Evolutionary conservation across 2,888 invertebrate species (phyloP), one percentile per base, ranked within the genome.

Genomic region (Standfussiana lucernea): DNA sequence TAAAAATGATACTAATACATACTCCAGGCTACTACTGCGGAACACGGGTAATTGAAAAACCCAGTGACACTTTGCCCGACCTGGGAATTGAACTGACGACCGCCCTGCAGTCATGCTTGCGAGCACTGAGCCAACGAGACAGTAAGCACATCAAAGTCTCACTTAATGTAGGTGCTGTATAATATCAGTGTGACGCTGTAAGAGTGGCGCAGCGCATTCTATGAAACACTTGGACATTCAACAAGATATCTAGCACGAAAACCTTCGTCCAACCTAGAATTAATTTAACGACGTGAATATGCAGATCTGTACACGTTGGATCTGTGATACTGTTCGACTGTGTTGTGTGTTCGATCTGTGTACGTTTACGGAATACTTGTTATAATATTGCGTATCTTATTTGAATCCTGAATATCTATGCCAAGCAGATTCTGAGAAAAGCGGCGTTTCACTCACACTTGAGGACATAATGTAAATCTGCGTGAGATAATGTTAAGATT

Each of bases 221-320:
- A 40, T 13, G 18, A 65, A 53, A 69, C 35, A 61, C 18, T 56
- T 21, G 35, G 35, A 62, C 40, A 53, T 70, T 62, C 13, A 70
- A 67, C 24, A 65, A 59, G 59, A 67, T 74, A 28, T 15, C 56
- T 56, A 68, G 28, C 24, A 61, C 28, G 37, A 32, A 28, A 69
- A 71, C 42, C 35, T 82, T 81, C 10, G 66, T 72, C 21, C 37
- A 68, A 62, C 37, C 47, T 50, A 50, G 47, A 79, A 75, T 69
- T 65, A 74, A 61, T 62, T 62, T 61, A 47, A 74, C 61, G 56
- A 35, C 37, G 59, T 45, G 71, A 74, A 81, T 78, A 67, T 81
- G 47, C 11, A 67, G n/a, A 75, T 65, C 10, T 18, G n/a, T 53
- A 37, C 8, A 45, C 28, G n/a, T n/a, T n/a, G n/a, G n/a, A n/a